Conservation (phyloP, 2,113 vertebrate species). For the Ptychochromis oligacanthus region DNA sequence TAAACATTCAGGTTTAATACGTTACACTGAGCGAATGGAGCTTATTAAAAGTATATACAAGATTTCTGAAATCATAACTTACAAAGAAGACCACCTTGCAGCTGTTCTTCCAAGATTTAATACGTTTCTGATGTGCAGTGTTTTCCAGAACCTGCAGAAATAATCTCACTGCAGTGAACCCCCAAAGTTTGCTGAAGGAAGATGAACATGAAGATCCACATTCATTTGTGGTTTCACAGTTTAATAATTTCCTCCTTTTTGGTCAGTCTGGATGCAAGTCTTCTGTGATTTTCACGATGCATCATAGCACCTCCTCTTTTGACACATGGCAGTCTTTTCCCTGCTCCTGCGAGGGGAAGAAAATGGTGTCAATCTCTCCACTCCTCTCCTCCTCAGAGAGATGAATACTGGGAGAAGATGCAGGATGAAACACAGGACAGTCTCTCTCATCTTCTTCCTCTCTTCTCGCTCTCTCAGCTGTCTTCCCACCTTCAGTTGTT, state of each 20-base stretch:
- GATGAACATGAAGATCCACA: background rate
- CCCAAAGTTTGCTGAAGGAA: slow-evolving; percentile 6
- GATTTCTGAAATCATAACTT: slow-evolving; percentile 34
- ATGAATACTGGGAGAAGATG: slow-evolving; percentile 63
- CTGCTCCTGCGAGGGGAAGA: slow-evolving; percentile 81
- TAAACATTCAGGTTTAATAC: background rate
- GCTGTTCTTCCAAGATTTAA: slow-evolving; percentile 14
- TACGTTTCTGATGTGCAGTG: background rate
- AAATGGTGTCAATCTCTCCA: slow-evolving; percentile 55
- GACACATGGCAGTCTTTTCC: slow-evolving; percentile 81
- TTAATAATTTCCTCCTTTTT: background rate
- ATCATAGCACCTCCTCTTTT: slow-evolving; percentile 76
- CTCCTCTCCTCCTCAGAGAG: slow-evolving; percentile 77
- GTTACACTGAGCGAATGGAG: background rate
- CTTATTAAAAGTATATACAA: slow-evolving; percentile 42
- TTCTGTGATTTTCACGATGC: background rate
- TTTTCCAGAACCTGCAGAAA: slow-evolving; percentile 21
- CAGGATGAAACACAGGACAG: slow-evolving; percentile 47
- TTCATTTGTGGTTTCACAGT: background rate
- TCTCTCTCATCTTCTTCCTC: slow-evolving; percentile 48
- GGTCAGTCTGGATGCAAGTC: slow-evolving; percentile 3
- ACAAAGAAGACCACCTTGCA: slow-evolving; percentile 17
- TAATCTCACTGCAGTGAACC: background rate
- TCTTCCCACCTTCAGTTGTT: slow-evolving; percentile 28
- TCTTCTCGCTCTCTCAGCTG: background rate